Evolutionary conservation across 92 coral and sea anemone genomes (phyloP), one percentile per base, ranked within the genome.

Genomic region (Parazoanthus swiftii): DNA sequence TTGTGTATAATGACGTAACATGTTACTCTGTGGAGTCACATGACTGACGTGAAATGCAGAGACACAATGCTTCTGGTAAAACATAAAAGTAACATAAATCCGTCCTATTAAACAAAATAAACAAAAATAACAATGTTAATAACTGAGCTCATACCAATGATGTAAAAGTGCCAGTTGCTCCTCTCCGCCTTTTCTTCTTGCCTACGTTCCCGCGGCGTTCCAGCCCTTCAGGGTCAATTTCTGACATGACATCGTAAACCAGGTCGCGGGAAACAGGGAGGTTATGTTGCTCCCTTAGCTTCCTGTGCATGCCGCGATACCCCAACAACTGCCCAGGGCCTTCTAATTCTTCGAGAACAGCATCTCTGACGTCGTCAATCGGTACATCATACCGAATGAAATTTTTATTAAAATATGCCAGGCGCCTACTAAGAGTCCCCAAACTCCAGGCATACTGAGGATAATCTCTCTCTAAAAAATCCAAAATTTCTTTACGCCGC

Each of bases 141-240:
- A n/a, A n/a, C n/a, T n/a, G n/a, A n/a, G n/a, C n/a, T n/a, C n/a
- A n/a, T n/a, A 83, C 91, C 83, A 74, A n/a, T 54, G 88, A 90
- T 3, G 88, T 90, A 36, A 90, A 90, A 0, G 90, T 90, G 21
- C 92, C 92, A n/a, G 90, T 86, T 13, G 81, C 92, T 29, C 89
- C 89, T 43, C 92, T 86, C 56, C 79, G 70, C 65, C 82, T 80
- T 74, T 90, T 90, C 36, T 90, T 90, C 23, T 86, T 25, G 46
- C 89, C 90, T 77, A 86, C 76, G 21, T 89, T 59, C 13, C 91
- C 89, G 7, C 85, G 89, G 70, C 86, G 88, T n/a, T 51, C 63
- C 15, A 91, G 89, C 16, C 93, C 91, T 76, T 84, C 93, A 0
- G 93, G 91, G 76, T 88, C 93, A 37, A 91, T 91, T 43, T 33